Evolutionary conservation across 2,888 invertebrate species (phyloP).

Genomic region (Blastobasis lacticolella): DNA sequence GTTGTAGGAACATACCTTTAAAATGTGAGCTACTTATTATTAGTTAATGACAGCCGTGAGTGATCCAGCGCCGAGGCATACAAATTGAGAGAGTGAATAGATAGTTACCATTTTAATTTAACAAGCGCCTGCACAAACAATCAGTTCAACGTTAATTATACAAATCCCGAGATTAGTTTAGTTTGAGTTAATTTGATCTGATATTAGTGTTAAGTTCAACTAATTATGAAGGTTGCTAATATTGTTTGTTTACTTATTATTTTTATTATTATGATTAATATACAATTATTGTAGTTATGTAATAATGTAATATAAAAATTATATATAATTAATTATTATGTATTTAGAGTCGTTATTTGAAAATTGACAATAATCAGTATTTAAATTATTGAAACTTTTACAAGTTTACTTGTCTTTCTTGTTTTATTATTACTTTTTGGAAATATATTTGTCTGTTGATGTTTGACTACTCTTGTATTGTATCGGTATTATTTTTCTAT

Average conservation of each 20-base stretch:
- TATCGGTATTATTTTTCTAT: conserved; percentile 21
- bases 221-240: conserved; percentile 15
- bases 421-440: conserved; percentile 43
- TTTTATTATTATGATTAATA: background rate
- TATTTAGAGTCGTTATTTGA: conserved; percentile 31
- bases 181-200: conserved; percentile 24
- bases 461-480: conserved; percentile 54
- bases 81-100: conserved; percentile 9
- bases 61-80: no score
- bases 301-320: conserved; percentile 23
- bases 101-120: conserved; percentile 38
- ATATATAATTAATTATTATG: conserved; percentile 19
- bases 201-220: conserved; percentile 26
- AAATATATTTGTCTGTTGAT: conserved; percentile 63
- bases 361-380: conserved; percentile 72
- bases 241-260: background rate
- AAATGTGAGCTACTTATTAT: no score
- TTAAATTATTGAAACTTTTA: conserved; percentile 53
- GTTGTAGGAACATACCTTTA: no score
- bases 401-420: conserved; percentile 33
- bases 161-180: conserved; percentile 21
- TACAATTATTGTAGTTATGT: conserved; percentile 20
- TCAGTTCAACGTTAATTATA: conserved; percentile 36
- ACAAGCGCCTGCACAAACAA: conserved; percentile 40
- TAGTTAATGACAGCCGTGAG: no score